phyloP scores from a whole-genome alignment of 2,888 invertebrate species.

The Malachius bipustulatus region DNA sequence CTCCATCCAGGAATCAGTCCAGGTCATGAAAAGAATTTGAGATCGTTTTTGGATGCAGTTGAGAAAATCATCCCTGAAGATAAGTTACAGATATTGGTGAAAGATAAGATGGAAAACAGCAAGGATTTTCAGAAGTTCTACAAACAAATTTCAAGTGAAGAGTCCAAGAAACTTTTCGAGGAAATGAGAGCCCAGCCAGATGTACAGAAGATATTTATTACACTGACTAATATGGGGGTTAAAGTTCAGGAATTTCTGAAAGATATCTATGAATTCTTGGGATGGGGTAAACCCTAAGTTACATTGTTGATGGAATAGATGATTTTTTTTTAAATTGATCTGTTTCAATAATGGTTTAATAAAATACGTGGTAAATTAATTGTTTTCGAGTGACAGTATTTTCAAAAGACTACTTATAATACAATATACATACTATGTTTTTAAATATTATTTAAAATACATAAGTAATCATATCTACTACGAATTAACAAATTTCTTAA shows the following conservation, averaged over 20 bases:
- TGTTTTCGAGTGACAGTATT: too few species aligned
- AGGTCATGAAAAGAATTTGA: constrained; percentile 11
- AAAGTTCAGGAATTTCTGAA: constrained; percentile 17
- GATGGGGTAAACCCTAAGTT: constrained; percentile 17
- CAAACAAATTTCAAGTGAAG: constrained; percentile 16
- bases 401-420: too few species aligned
- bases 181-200: constrained; percentile 20
- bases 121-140: constrained; percentile 21
- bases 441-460: too few species aligned
- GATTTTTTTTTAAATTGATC: constrained; percentile 4
- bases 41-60: constrained; percentile 15
- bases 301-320: background rate
- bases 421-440: too few species aligned
- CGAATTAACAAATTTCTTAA: too few species aligned
- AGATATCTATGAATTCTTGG: constrained; percentile 18
- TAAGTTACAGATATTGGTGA: constrained; percentile 15
- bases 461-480: too few species aligned
- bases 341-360: background rate
- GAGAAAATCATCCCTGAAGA: constrained; percentile 12
- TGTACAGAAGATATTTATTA: constrained; percentile 17
- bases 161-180: constrained; percentile 19
- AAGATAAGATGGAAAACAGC: constrained; percentile 19
- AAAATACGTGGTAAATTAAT: background rate
- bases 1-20: constrained; percentile 8
- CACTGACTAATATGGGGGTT: constrained; percentile 19